Evolutionary conservation across 2,113 vertebrate genomes (phyloP).

Genomic region (Callaeas wilsoni): DNA sequence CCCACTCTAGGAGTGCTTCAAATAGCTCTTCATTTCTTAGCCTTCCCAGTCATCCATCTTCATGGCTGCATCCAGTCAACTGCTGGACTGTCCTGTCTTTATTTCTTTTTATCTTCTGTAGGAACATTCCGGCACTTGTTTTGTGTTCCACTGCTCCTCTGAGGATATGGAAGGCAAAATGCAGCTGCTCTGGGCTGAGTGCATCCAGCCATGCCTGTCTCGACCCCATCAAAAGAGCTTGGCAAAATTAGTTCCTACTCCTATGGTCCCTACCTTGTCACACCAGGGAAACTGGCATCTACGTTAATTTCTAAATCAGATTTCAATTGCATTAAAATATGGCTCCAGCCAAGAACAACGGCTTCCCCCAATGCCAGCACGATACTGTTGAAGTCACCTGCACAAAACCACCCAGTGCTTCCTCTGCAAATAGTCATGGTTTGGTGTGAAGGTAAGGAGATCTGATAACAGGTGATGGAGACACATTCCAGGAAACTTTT

Average conservation of each 20-base stretch:
- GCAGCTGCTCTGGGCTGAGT: background rate
- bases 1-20: background rate
- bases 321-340: background rate
- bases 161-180: background rate
- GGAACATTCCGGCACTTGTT: background rate
- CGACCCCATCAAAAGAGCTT: background rate
- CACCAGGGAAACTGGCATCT: background rate
- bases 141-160: background rate
- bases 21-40: background rate
- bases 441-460: background rate
- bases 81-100: background rate
- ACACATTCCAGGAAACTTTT: background rate
- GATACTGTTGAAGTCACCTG: background rate
- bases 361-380: background rate
- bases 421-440: background rate
- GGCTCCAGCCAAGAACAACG: background rate
- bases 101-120: background rate
- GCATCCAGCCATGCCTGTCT: background rate
- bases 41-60: background rate
- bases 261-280: background rate
- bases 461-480: background rate
- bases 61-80: background rate
- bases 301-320: background rate
- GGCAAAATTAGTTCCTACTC: background rate
- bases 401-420: background rate